Percentiles rank a stretch among this genome's conserved stretches.
Conservation (phyloP, 2,888 invertebrate genomes). For the Terebella lapidaria region DNA sequence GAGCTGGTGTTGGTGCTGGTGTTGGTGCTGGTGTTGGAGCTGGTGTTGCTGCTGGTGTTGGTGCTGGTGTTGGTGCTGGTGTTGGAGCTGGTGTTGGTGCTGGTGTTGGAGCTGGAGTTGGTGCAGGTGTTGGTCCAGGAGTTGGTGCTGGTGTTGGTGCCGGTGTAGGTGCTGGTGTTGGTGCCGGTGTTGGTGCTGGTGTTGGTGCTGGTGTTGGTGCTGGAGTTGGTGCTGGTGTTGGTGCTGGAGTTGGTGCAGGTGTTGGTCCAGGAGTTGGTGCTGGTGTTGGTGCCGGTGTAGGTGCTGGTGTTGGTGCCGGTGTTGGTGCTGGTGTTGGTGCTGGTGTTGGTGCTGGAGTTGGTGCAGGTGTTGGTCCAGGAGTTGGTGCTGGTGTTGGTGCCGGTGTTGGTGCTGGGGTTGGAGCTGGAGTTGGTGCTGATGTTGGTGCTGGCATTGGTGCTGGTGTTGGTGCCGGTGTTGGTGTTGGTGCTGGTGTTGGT, state of each 20-base stretch:
- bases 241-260: neutral
- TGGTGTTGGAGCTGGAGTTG: neutral
- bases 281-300: neutral
- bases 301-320: neutral
- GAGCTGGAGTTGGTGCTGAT: neutral
- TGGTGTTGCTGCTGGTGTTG: neutral
- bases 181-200: neutral
- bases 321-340: neutral
- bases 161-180: neutral
- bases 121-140: neutral
- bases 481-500: neutral
- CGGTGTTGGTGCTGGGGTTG: neutral
- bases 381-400: neutral
- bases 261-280: neutral
- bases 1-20: neutral
- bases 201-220: neutral
- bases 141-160: neutral
- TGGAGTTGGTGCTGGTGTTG: neutral
- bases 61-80: neutral
- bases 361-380: neutral
- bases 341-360: neutral
- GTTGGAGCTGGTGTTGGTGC: neutral
- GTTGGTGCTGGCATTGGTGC: neutral
- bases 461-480: neutral
- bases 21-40: neutral